Percentiles rank a stretch among this genome's conserved stretches.
These are phyloP conservation scores for Tyrannus savana DNA, from an alignment of 2,113 vertebrate species.

Conservation along the genomic window DNA sequence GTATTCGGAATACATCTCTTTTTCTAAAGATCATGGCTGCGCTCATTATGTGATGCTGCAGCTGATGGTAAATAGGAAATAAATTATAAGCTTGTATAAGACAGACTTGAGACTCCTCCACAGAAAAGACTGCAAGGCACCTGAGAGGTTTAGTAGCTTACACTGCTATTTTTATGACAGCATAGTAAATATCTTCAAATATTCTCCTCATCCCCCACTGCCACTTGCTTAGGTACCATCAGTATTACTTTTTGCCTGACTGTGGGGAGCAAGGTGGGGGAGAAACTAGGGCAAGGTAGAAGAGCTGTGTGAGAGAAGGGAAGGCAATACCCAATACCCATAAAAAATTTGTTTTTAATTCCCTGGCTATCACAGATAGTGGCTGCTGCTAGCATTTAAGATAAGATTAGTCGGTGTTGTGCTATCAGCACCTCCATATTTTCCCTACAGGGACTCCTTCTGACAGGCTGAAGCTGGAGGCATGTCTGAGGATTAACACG, in stretches of 20 bases:
- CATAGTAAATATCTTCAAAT: slow-evolving; percentile 65
- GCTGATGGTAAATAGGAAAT: slow-evolving; percentile 35
- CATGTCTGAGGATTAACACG: slow-evolving; percentile 89
- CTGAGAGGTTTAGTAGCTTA: slow-evolving; percentile 65
- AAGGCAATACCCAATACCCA: slow-evolving; percentile 74
- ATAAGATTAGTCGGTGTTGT: slow-evolving; percentile 88
- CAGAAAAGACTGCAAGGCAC: slow-evolving; percentile 63
- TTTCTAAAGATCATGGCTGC: neutral
- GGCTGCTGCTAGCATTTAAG: slow-evolving; percentile 87
- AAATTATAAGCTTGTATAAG: slow-evolving; percentile 40
- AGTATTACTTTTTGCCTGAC: slow-evolving; percentile 30
- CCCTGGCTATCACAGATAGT: slow-evolving; percentile 85
- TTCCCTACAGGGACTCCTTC: slow-evolving; percentile 88
- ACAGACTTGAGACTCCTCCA: slow-evolving; percentile 46
- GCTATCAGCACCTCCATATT: slow-evolving; percentile 90
- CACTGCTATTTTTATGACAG: slow-evolving; percentile 48
- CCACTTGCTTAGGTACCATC: slow-evolving; percentile 46
- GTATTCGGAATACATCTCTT: neutral
- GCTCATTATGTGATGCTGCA: neutral
- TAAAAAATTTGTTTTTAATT: slow-evolving; percentile 86
- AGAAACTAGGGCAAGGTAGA: slow-evolving; percentile 74
- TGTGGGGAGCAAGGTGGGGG: neutral
- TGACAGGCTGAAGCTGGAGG: slow-evolving; percentile 86
- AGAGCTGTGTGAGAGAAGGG: slow-evolving; percentile 18
- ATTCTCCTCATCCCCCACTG: neutral